Evolutionary conservation across 2,888 invertebrate species (phyloP), one percentile per base, ranked within the genome.

Genomic region (Labia minor): DNA sequence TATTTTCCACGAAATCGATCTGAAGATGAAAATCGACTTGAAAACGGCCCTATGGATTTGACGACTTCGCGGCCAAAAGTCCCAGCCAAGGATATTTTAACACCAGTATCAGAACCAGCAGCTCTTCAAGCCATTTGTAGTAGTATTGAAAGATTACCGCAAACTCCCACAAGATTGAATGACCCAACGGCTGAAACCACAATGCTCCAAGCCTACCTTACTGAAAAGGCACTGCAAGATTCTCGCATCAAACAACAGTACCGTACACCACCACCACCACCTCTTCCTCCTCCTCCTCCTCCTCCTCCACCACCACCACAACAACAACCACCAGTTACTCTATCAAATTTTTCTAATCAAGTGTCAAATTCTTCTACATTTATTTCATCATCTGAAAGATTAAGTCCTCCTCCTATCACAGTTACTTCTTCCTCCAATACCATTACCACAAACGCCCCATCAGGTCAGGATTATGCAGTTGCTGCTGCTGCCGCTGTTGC

Each of bases 171-270:
- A 11, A 63, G 65, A 1, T 62, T 64, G 2, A 69, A 67, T 6
- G 69, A 70, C 18, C 69, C 71, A 10, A 49, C 49, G 3, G 68
- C 70, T 21, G 85, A 86, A 37, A 86, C 86, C 70, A 83, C 84
- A 4, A 83, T 88, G 81, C 77, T 88, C 66, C 87, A 88, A 71
- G 86, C 86, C 0, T 89, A 89, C 76, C 80, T 88, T 65, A 87
- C 87, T 1, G 88, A 88, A 74, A 81, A 86, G 73, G 87, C 88
- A 16, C 78, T 88, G 64, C 82, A 85, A 74, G 86, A 88, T 74
- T 82, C 85, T 49, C 85, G 85, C 76, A 86, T 88, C 68, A 89
- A 88, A 75, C 87, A 87, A 74, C 85, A 86, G 74, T 76, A 81
- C 66, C 77, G 62, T 75, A 77, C 68, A 78, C 73, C 78, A 76